Base-by-base conservation (phyloP, 1,140 invertebrate species). In the Piezodorus guildinii region DNA sequence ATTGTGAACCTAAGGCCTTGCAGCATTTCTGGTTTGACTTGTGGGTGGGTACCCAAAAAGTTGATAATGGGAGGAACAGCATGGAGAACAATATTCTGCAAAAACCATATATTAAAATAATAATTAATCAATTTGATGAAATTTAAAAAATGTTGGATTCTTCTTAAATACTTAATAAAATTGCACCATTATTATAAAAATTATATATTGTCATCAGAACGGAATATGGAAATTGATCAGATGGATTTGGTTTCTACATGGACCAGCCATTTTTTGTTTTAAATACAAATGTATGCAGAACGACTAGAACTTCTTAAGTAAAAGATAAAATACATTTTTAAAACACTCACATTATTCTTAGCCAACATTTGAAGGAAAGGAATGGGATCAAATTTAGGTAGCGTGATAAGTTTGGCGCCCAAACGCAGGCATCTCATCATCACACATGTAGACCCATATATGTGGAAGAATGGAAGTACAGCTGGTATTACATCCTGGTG, bases 31-130 rank as follows among this genome's bases (percentile, higher is more conserved):
- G 77, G 75, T 61, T 78, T 83, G 17, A 85, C 79, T 10, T 73
- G 70, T 0, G 82, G 82, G 75, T 85, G 81, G 3, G 80, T 79
- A 0, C 81, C 79, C 34, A 87, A 70, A 71, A 86, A 86, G 0
- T 82, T 72, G 17, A 86, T 68, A 5, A 87, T 69, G 0, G 84
- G 85, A 0, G 85, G 84, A 16, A 86, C 85, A n/a, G 85, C 81
- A 68, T 84, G 84, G 23, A 87, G 65, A 1, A 56, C 49, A 3
- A 63, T 54, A 16, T 63, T 21, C 62, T 63, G 49, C 25, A 49
- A 17, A 14, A 10, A 49, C 4, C 15, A 46, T n/a, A n/a, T n/a
- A n/a, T n/a, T n/a, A n/a, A n/a, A n/a, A n/a, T n/a, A n/a, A n/a
- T n/a, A n/a, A n/a, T n/a, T n/a, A n/a, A n/a, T n/a, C n/a, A n/a